Base-by-base conservation (phyloP, 2,797 vertebrate species). In the Anabas testudineus region DNA sequence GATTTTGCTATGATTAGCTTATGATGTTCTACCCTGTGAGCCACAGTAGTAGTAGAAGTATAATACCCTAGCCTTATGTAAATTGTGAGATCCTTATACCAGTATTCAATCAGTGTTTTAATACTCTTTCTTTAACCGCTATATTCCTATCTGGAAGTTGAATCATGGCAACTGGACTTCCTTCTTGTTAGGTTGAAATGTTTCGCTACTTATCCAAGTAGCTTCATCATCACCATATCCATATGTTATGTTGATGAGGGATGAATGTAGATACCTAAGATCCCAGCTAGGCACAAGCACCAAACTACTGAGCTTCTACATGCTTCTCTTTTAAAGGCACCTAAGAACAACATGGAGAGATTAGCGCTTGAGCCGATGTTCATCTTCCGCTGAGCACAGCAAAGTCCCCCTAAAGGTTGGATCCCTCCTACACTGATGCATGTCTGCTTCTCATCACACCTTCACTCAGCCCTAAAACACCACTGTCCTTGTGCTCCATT, bases 401-500 rank as follows among this genome's bases (percentile, higher is more conserved):
- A 95, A 90, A 92, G 91, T 94, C 88, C 84, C 83, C 83, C 82
- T 88, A 93, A 94, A 94, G 86, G 88, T 88, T 83, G 85, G 90
- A 78, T 89, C 89, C 72, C 78, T 84, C 88, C 81, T 78, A 39
- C 80, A 63, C 67, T 66, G 64, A 72, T 81, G 79, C 74, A 73
- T 84, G 80, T 64, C 82, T 62, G 55, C 75, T 13, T 71, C 80
- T 71, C 41, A 55, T 78, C 72, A 30, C 71, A 80, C 75, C 85
- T 86, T 76, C 46, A 12, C 82, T 67, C 80, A 71, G 76, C 76
- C 81, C 84, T 81, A 71, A 78, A 80, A 82, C 63, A 49, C 47
- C 32, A 84, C 91, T 86, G 96, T 95, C 96, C 97, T 98, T 97
- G 96, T 57, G 71, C 80, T 81, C 89, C 82, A 96, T 95, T 96